Evolutionary conservation across 92 coral and sea anemone species (phyloP), one percentile per base, ranked within the genome.

Genomic region (Micromussa lordhowensis): DNA sequence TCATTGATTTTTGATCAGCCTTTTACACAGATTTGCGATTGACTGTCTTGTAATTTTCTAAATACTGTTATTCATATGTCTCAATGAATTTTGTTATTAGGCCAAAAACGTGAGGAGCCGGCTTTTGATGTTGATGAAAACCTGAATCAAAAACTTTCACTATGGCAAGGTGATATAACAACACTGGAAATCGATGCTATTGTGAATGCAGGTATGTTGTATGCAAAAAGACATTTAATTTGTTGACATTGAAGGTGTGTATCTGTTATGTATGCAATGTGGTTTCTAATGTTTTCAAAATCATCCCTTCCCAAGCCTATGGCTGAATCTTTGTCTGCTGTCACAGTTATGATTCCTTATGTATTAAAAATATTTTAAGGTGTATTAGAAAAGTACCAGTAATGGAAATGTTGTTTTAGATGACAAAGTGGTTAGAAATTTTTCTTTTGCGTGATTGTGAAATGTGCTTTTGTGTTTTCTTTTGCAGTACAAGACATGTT

Each of bases 91-190:
- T 49, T 51, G 31, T 79, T 59, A 54, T 75, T 31, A 63, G 84
- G 88, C 72, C 73, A 87, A 77, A 48, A 9, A 80, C 79, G 22
- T 26, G 86, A 55, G 26, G 40, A 86, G 34, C 82, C 82, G 64
- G 24, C 24, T 28, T 86, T 64, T 64, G 78, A 77, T 24, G 93
- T 93, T 74, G 92, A 94, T 73, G 87, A 79, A 38, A 49, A 75
- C 3, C 75, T 98, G 29, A 96, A 96, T 93, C 84, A 75, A 49
- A 96, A 96, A 68, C 88, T 98, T 71, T 98, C 98, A 64, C 72
- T 98, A 53, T 98, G 98, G 98, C 81, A 44, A 64, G 99, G 99
- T 70, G 99, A 98, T 87, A 98, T 98, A 51, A 98, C 99, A 36
- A 77, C 77, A 19, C 95, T 98, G 34, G 99, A 98, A 81, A 94